These are phyloP conservation scores for Mus minutoides DNA, from an alignment of 2,797 vertebrate species.

Conservation along the genomic window DNA sequence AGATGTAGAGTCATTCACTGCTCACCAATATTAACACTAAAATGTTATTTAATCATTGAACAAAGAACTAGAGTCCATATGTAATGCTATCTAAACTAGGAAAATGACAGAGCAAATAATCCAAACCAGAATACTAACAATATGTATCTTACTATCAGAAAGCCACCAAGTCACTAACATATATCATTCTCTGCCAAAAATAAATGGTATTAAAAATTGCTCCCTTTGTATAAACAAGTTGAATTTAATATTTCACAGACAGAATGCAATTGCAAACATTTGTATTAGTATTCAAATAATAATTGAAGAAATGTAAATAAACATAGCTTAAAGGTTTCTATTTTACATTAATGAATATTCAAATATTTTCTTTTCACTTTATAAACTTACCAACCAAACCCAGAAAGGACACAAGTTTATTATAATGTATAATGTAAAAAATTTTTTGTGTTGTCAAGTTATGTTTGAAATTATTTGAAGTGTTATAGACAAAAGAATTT, in stretches of 20 bases:
- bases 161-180: constrained; percentile 8
- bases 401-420: not conserved
- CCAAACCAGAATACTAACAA: constrained; percentile 5
- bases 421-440: not conserved
- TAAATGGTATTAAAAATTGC: not conserved
- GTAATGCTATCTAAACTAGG: not conserved
- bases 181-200: constrained; percentile 6
- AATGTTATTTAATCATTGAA: not conserved
- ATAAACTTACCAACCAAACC: not conserved
- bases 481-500: constrained; percentile 24
- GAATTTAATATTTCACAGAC: constrained; percentile 47
- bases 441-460: not conserved
- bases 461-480: constrained; percentile 30
- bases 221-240: not conserved
- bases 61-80: constrained; percentile 44
- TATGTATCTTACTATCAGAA: constrained; percentile 15
- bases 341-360: not conserved
- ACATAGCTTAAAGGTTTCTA: not conserved
- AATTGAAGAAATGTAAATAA: constrained; percentile 25
- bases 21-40: constrained; percentile 11
- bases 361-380: constrained; percentile 21
- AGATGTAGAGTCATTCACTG: constrained; percentile 5
- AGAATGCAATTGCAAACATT: constrained; percentile 39
- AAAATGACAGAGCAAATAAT: constrained; percentile 1
- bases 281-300: not conserved